These are phyloP conservation scores for Acronicta psi DNA, from an alignment of 2,888 invertebrate genomes.

Conservation along the genomic window DNA sequence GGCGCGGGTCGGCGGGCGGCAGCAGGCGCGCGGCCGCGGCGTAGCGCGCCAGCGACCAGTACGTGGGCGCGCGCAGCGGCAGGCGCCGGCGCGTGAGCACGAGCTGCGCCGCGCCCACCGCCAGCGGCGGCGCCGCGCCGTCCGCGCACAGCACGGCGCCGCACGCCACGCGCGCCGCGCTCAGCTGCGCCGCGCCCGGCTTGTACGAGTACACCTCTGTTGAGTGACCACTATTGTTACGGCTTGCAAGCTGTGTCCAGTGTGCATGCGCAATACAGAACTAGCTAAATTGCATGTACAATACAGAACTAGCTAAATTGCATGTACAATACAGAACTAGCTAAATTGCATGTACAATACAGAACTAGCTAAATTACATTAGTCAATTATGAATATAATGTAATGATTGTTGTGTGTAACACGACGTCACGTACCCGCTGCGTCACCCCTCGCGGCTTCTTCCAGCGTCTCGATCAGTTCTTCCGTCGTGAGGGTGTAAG, in stretches of 20 bases:
- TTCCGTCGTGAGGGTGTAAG: neutral
- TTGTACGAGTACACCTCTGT: constrained; percentile 17
- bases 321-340: no score
- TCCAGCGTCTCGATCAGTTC: neutral
- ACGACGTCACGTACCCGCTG: neutral
- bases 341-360: no score
- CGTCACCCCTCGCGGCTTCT: neutral
- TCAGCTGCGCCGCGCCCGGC: neutral
- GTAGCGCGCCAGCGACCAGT: neutral
- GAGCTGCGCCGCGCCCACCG: neutral
- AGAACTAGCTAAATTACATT: no score
- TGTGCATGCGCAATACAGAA: no score
- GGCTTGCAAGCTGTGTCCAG: no score
- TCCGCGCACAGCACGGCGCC: constrained; percentile 23
- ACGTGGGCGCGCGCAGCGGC: constrained; percentile 8
- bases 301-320: no score
- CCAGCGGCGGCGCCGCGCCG: neutral
- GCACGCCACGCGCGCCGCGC: neutral
- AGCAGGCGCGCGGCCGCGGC: neutral
- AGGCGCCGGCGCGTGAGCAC: neutral
- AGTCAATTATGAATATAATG: no score
- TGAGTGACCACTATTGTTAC: no score
- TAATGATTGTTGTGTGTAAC: no score
- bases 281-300: no score
- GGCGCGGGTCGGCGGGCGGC: neutral